These are phyloP conservation scores for Catocala nupta DNA, from an alignment of 2,888 invertebrate genomes.

Conservation along the genomic window DNA sequence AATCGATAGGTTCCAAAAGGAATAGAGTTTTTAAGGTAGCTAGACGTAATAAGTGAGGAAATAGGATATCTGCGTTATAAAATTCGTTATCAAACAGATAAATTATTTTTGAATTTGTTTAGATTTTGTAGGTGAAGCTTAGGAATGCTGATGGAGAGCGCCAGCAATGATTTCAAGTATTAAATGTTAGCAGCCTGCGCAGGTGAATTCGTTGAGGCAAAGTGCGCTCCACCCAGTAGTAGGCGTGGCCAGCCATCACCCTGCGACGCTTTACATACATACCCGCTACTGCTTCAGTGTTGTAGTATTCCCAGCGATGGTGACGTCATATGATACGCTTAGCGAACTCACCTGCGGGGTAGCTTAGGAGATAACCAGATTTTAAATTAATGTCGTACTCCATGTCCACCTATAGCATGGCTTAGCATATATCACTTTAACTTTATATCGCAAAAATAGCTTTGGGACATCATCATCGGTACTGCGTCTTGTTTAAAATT, in stretches of 20 bases:
- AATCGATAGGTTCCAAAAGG: conserved; percentile 59
- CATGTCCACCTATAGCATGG: conserved; percentile 41
- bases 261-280: not conserved
- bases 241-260: too few species aligned
- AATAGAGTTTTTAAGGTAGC: conserved; percentile 75
- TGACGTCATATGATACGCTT: conserved; percentile 2
- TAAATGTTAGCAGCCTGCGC: conserved; percentile 1
- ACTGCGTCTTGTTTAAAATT: conserved; percentile 41
- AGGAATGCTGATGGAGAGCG: conserved; percentile 31
- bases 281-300: not conserved
- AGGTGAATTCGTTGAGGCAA: conserved; percentile 15
- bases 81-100: conserved; percentile 68
- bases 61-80: conserved; percentile 69
- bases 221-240: too few species aligned
- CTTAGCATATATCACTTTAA: conserved; percentile 40
- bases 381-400: conserved; percentile 23
- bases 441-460: conserved; percentile 34
- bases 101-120: conserved; percentile 70
- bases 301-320: conserved; percentile 1
- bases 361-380: conserved; percentile 18
- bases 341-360: conserved; percentile 17
- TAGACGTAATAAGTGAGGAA: conserved; percentile 76
- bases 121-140: conserved; percentile 60
- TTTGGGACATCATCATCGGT: conserved; percentile 41
- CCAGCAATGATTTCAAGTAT: conserved; percentile 28